Evolutionary conservation across 2,888 invertebrate species (phyloP).

Genomic region (Choristoneura rosaceana): DNA sequence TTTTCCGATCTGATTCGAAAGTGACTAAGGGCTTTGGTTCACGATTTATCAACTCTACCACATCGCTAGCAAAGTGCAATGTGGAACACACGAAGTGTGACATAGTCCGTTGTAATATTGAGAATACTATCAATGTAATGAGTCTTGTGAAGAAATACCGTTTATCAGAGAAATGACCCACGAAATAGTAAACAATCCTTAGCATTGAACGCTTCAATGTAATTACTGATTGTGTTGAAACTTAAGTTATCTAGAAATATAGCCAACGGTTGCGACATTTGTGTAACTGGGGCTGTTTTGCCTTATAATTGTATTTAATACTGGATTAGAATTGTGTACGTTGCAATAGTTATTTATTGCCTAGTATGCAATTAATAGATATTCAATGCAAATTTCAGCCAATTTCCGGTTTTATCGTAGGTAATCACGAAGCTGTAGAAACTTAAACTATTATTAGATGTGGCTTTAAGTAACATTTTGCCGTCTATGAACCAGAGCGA

Average conservation of each 20-base stretch:
- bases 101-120: neutral
- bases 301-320: neutral
- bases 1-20: neutral
- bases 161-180: slow-evolving; percentile 20
- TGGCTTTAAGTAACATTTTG: neutral
- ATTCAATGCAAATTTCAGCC: neutral
- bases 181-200: slow-evolving; percentile 36
- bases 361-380: neutral
- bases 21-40: neutral
- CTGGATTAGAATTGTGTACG: neutral
- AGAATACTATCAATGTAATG: neutral
- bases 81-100: neutral
- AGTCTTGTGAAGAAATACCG: neutral
- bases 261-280: slow-evolving; percentile 6
- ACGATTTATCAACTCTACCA: neutral
- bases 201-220: slow-evolving; percentile 26
- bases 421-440: too few species aligned
- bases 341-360: neutral
- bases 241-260: neutral
- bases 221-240: neutral
- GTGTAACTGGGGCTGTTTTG: neutral
- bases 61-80: neutral
- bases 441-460: too few species aligned
- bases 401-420: neutral
- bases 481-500: neutral